Percentiles rank a stretch among this genome's conserved stretches.
These are phyloP conservation scores for Addax nasomaculatus DNA, from an alignment of 2,113 vertebrate genomes.

Conservation along the genomic window DNA sequence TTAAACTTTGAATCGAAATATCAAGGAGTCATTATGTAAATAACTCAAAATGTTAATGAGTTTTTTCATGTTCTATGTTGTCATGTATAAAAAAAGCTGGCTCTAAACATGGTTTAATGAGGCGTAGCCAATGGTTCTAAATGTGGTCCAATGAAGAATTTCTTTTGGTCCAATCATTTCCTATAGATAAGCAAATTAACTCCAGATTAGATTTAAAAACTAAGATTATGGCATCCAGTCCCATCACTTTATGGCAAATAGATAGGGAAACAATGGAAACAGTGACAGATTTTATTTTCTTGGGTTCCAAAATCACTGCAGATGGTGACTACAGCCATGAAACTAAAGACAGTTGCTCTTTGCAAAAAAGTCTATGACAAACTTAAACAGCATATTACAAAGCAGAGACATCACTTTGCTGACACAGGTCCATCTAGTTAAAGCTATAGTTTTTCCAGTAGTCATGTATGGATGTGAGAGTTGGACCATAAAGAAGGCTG, in stretches of 20 bases:
- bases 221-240: not conserved
- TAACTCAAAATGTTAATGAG: conserved; percentile 44
- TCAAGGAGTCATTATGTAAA: conserved; percentile 34
- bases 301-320: not conserved
- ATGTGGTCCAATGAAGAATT: not conserved
- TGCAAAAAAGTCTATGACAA: not conserved
- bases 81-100: not conserved
- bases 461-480: not conserved
- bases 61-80: not conserved
- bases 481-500: not conserved
- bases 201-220: not conserved
- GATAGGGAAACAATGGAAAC: not conserved
- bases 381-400: not conserved
- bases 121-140: not conserved
- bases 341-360: not conserved
- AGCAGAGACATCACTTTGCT: not conserved
- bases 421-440: not conserved
- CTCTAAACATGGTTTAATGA: not conserved
- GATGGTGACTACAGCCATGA: not conserved
- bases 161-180: not conserved
- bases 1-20: conserved; percentile 48
- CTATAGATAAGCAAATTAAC: not conserved
- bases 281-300: not conserved
- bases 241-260: not conserved
- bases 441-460: not conserved